A percentile compares a stretch with the other conserved stretches of the same genome.
These are phyloP conservation scores for Spilogale gracilis DNA, from an alignment of 2,113 vertebrate species.

Conservation along the genomic window DNA sequence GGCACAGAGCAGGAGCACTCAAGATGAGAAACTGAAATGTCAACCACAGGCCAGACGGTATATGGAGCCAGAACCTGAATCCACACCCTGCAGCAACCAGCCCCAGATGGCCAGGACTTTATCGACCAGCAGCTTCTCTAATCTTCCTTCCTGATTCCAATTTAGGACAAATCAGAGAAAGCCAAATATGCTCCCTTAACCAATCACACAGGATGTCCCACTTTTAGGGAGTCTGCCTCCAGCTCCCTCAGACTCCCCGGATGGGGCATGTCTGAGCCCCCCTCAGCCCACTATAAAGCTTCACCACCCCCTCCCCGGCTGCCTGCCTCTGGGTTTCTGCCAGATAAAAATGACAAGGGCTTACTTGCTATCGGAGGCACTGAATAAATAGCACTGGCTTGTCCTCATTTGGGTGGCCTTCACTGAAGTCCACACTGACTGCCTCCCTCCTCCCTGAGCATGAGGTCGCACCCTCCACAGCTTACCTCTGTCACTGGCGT, in stretches of 20 bases:
- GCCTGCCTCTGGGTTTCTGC: background rate
- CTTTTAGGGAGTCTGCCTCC: background rate
- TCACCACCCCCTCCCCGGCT: too few relatives aligned
- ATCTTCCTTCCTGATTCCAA: background rate
- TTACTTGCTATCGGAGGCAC: background rate
- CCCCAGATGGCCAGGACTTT: background rate
- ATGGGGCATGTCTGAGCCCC: background rate
- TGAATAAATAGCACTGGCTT: background rate
- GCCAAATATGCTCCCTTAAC: background rate
- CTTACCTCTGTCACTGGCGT: accelerated
- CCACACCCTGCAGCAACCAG: background rate
- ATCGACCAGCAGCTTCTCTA: background rate
- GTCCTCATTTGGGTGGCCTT: background rate
- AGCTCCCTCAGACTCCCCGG: background rate
- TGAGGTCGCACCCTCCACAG: accelerated
- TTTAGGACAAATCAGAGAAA: background rate
- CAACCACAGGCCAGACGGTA: background rate
- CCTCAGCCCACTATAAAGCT: background rate
- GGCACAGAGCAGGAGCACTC: background rate
- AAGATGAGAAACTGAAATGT: background rate
- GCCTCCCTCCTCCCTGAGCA: background rate
- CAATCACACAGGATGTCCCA: background rate
- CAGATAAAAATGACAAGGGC: background rate
- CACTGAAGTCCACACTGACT: background rate
- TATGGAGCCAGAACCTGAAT: background rate